Evolutionary conservation across 2,888 invertebrate species (phyloP).

Genomic region (Cheiracanthium punctorium): DNA sequence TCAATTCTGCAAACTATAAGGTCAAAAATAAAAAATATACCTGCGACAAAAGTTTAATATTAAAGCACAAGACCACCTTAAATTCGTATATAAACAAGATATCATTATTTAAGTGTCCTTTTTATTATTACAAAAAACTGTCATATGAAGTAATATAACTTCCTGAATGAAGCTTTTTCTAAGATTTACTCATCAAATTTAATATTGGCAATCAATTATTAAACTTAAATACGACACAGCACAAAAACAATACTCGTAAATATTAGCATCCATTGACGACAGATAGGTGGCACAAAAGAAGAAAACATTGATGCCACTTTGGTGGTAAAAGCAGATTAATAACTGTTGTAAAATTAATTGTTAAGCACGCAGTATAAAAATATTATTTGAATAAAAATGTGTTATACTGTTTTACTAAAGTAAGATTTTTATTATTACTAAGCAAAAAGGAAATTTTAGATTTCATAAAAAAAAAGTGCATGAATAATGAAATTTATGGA

Average conservation of each 20-base stretch:
- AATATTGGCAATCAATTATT: neutral
- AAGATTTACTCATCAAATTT: neutral
- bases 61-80: neutral
- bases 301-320: constrained; percentile 33
- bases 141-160: neutral
- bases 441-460: too few relatives aligned
- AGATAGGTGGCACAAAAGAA: constrained; percentile 57
- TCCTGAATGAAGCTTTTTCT: neutral
- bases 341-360: neutral
- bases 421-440: too few relatives aligned
- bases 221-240: neutral
- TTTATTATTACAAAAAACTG: constrained; percentile 1
- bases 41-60: constrained; percentile 23
- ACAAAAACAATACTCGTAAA: constrained; percentile 4
- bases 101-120: constrained; percentile 53
- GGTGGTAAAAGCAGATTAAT: neutral
- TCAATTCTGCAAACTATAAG: too few relatives aligned
- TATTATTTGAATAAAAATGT: too few relatives aligned
- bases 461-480: too few relatives aligned
- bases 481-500: too few relatives aligned
- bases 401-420: too few relatives aligned
- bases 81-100: constrained; percentile 33
- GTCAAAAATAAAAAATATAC: constrained; percentile 33
- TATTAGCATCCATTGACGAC: constrained; percentile 10
- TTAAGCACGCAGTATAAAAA: too few relatives aligned